A percentile compares a stretch with the other conserved stretches of the same genome.
Conservation (phyloP, 2,797 vertebrate genomes). For the Enteromius radiatus region DNA sequence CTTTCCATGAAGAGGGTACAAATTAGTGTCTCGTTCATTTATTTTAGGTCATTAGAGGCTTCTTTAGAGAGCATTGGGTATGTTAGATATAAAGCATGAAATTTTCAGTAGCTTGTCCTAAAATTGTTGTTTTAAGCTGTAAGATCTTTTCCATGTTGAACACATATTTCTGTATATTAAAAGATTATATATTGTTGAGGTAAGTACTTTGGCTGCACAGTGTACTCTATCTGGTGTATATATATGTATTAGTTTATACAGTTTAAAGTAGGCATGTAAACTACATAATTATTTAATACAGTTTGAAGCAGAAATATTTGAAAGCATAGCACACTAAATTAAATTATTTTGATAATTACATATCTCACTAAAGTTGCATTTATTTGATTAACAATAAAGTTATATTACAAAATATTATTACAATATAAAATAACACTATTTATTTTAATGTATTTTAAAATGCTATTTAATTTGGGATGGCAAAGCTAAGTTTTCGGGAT, state of each 20-base stretch:
- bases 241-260: too few relatives aligned
- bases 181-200: too few relatives aligned
- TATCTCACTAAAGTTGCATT: too few relatives aligned
- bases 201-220: too few relatives aligned
- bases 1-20: background rate
- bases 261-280: background rate
- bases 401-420: background rate
- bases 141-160: background rate
- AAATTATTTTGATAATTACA: background rate
- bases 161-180: background rate
- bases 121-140: background rate
- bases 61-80: too few relatives aligned
- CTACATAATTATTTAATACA: background rate
- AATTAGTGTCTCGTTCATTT: background rate
- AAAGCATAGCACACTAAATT: background rate
- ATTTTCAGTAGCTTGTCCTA: background rate
- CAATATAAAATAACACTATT: background rate
- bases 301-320: background rate
- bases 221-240: too few relatives aligned
- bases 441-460: background rate
- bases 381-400: background rate
- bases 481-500: background rate
- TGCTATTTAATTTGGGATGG: background rate
- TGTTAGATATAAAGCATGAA: background rate
- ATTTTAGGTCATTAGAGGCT: background rate